These are phyloP conservation scores for Chaunax sp. DNA, from an alignment of 2,797 vertebrate genomes.

Conservation along the genomic window DNA sequence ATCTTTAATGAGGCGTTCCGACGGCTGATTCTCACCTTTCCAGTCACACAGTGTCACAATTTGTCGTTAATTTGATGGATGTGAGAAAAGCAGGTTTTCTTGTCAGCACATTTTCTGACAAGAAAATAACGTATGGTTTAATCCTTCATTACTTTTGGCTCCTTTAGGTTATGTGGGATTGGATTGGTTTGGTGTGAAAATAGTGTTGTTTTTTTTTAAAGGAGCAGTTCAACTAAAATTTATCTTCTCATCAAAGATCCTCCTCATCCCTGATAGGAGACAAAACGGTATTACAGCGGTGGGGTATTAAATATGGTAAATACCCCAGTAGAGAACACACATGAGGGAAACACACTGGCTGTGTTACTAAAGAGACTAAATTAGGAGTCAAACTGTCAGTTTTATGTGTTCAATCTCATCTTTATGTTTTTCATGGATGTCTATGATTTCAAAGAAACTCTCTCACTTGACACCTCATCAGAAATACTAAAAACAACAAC, in stretches of 20 bases:
- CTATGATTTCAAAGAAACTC: no score
- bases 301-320: constrained; percentile 25
- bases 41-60: constrained; percentile 24
- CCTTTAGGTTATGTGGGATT: neutral
- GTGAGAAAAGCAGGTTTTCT: neutral
- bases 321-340: neutral
- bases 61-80: constrained; percentile 44
- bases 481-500: constrained; percentile 29
- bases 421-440: no score
- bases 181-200: no score
- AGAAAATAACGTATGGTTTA: constrained; percentile 9
- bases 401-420: no score
- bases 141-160: constrained; percentile 27
- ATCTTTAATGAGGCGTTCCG: no score
- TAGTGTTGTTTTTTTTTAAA: no score
- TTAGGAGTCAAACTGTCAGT: no score
- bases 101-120: constrained; percentile 15
- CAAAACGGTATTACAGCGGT: constrained; percentile 10
- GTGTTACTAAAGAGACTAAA: no score
- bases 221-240: no score
- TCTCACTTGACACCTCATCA: constrained; percentile 48
- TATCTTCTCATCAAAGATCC: no score
- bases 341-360: no score
- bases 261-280: constrained; percentile 25
- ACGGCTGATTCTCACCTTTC: neutral